A percentile compares a stretch with the other conserved stretches of the same genome.
Evolutionary conservation across 2,888 invertebrate species (phyloP).

Genomic region (Perizoma affinitatum): DNA sequence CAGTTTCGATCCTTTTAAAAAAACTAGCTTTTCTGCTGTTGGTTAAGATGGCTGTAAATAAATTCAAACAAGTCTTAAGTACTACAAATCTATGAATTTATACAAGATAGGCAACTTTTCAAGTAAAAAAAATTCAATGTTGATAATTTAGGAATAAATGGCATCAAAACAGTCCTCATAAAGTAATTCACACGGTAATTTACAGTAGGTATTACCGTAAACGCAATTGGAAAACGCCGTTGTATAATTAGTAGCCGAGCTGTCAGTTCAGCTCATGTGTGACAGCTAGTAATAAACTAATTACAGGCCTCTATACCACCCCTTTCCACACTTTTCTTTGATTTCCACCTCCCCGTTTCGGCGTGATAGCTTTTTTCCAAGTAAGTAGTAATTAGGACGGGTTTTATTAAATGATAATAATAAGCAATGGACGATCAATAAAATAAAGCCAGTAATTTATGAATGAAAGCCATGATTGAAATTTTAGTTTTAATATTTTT

Average conservation of each 20-base stretch:
- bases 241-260: constrained; percentile 56
- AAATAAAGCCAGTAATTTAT: constrained; percentile 7
- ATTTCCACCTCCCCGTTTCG: constrained; percentile 59
- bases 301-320: constrained; percentile 65
- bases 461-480: background rate
- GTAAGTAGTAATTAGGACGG: constrained; percentile 59
- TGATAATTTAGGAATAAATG: background rate
- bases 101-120: no score
- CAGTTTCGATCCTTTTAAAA: no score
- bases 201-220: constrained; percentile 24
- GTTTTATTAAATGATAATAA: constrained; percentile 28
- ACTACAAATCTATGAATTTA: no score
- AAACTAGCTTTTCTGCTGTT: no score
- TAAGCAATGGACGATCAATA: constrained; percentile 24
- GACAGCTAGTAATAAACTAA: constrained; percentile 73
- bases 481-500: no score
- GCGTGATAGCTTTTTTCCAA: constrained; percentile 54
- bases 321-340: constrained; percentile 77
- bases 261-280: constrained; percentile 59
- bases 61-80: no score
- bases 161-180: constrained; percentile 3
- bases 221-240: constrained; percentile 31
- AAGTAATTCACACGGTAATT: constrained; percentile 32
- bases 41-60: no score
- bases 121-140: background rate